Base-by-base conservation (phyloP, 53 echinoderm and acorn worm genomes). In the Mesocentrotus franciscanus region DNA sequence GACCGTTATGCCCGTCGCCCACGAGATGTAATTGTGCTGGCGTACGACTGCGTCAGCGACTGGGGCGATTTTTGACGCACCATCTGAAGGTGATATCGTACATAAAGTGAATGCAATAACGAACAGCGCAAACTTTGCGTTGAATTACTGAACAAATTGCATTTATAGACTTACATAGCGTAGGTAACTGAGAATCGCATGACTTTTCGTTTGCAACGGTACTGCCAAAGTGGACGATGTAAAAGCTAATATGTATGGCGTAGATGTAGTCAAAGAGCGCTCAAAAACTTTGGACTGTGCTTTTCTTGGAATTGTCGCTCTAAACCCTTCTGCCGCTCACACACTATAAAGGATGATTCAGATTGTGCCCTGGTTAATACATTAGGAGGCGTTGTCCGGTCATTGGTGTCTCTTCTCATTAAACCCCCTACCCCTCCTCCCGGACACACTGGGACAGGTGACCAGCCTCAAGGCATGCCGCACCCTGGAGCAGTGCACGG, bases 381-480 rank as follows among this genome's bases (percentile, higher is more conserved):
- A 81, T 81, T 81, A 33, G 29, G 42, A 42, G 81, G 81, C 81
- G 81, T 16, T 81, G 81, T 81, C 81, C 81, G 81, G 81, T 81
- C 81, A 81, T 59, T 9, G 58, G 57, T 87, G 87, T 87, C 87
- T 27, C 29, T 1, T 59, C 87, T 29, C 87, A 87, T 87, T 58
- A 87, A 12, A 10, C 59, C 87, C 79, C 58, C 58, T 26, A 87
- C 87, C 58, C 56, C 12, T 87, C 39, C 42, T 32, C 14, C 18
- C 57, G 87, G 87, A 87, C 87, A 87, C 87, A 87, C 60, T 2
- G 10, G 87, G 27, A 58, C 87, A 87, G 87, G 58, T 87, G 87
- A n/a, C 87, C 2, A 1, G 26, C 87, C 58, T n/a, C 16, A 18
- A 58, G 87, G 57, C 58, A 87, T 87, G 24, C 29, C n/a, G 4